Base-by-base conservation (phyloP, 2,888 invertebrate species). In the Calliscelio sp. region DNA sequence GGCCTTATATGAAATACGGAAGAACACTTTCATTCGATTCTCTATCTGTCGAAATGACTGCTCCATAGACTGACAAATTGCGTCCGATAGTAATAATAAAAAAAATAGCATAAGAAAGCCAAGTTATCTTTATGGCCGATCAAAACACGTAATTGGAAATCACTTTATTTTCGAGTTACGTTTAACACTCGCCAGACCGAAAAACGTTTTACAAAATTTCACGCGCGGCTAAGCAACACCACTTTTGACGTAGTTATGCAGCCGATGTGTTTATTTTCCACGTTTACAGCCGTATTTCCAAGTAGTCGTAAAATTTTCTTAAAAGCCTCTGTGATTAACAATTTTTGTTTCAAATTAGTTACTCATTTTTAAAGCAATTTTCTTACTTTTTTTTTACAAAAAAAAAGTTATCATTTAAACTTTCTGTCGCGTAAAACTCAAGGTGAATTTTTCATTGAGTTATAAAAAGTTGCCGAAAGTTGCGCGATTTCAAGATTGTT, bases 1-100 rank as follows among this genome's bases (percentile, higher is more conserved):
- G 38, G 61, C 25, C 61, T 38, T 20, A 74, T 51, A 51, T 38
- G 38, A 51, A 63, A 38, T 51, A 49, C 38, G 59, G 51, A 74
- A n/a, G 24, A 46, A 22, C 25, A 49, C 20, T 8, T 59, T 55
- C 22, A 10, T 10, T 41, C 49, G n/a, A n/a, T 22, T 8, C 11
- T 7, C n/a, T n/a, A n/a, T n/a, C n/a, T n/a, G n/a, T n/a, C 46
- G 49, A 35, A 51, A 35, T 68, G 20, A 68, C 32, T 20, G 51
- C n/a, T 8, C 24, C 32, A 28, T 44, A 65, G 25, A 28, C 51
- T 51, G 66, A 68, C 51, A 68, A 51, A 68, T 68, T 68, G 16
- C 32, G 28, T 65, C 20, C 16, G 8, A 14, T n/a, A n/a, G n/a
- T n/a, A n/a, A n/a, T n/a, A n/a, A n/a, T n/a, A n/a, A n/a, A n/a